These are phyloP conservation scores for Nomada hirtipes DNA, from an alignment of 2,888 invertebrate species.

Conservation along the genomic window DNA sequence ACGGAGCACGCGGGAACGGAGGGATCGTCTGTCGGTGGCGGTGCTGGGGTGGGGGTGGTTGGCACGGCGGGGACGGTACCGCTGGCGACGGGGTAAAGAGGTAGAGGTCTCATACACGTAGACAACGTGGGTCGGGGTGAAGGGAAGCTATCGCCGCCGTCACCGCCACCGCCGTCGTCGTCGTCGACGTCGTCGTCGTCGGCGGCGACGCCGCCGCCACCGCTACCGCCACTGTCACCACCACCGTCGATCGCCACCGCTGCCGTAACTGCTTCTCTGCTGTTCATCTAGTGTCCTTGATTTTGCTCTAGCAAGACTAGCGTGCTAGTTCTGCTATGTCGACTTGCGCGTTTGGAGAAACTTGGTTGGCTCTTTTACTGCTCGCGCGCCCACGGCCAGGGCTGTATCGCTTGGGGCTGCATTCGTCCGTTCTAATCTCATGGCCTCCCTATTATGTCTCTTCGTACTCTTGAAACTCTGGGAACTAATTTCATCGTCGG, in stretches of 20 bases:
- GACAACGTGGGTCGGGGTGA: slow-evolving; percentile 75
- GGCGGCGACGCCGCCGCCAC: slow-evolving; percentile 21
- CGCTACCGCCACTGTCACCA: slow-evolving; percentile 11
- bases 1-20: slow-evolving; percentile 56
- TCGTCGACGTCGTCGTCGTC: slow-evolving; percentile 32
- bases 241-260: slow-evolving; percentile 36
- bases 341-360: slow-evolving; percentile 63
- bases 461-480: not conserved
- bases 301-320: slow-evolving; percentile 72
- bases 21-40: slow-evolving; percentile 66
- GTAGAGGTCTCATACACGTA: slow-evolving; percentile 54
- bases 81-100: slow-evolving; percentile 62
- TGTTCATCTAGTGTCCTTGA: slow-evolving; percentile 72
- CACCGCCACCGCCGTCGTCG: slow-evolving; percentile 12
- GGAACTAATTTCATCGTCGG: not conserved
- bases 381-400: slow-evolving; percentile 72
- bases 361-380: slow-evolving; percentile 64
- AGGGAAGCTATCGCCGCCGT: slow-evolving; percentile 66
- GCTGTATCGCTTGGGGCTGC: slow-evolving; percentile 72
- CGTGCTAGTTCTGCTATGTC: slow-evolving; percentile 71
- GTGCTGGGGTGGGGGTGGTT: slow-evolving; percentile 59
- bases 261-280: slow-evolving; percentile 21
- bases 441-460: slow-evolving; percentile 31
- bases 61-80: slow-evolving; percentile 56
- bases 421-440: slow-evolving; percentile 51